Base-by-base conservation (phyloP, 1,140 invertebrate genomes). In the Cotesia chilonis region DNA sequence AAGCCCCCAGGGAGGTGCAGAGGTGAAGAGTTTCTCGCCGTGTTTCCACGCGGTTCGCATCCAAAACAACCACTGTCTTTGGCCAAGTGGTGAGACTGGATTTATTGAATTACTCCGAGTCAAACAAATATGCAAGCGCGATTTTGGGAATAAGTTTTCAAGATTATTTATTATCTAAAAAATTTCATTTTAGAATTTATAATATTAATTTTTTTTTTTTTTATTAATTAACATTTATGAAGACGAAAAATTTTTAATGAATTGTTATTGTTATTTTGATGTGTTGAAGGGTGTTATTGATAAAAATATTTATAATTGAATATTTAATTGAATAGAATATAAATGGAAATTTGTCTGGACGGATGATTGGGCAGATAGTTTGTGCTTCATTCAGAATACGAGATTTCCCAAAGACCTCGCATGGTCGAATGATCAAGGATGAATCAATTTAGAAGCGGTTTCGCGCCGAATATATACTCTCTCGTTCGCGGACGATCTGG, bases 101-200 rank as follows among this genome's bases (percentile, higher is more conserved):
- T 77, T 77, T 66, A 75, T 77, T 77, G 71, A 77, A 77, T 77
- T 75, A 77, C 68, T 60, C 59, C 69, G 69, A 47, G 37, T 38
- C n/a, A 70, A 72, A 76, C 74, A 70, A 70, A 72, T 74, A 74
- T 55, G 65, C 54, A 10, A 4, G 6, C 47, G 10, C 55, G 60
- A 60, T 55, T 20, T 65, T 17, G 17, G 17, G 0, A 17, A 17
- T 17, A 1, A 17, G 17, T 17, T 17, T 17, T 17, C 0, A 17
- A 17, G 17, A 17, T 17, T 17, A 17, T 17, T 17, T 17, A 17
- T 1, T 17, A 17, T 17, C 17, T 1, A 17, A 17, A 17, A 17
- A 17, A 17, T 17, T 28, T 28, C 3, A 28, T 28, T 28, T 28
- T 28, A 28, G 28, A 28, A 28, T 28, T 28, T 28, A 28, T 1